Conservation (phyloP, 2,113 vertebrate genomes). For the Oncorhynchus kisutch region DNA sequence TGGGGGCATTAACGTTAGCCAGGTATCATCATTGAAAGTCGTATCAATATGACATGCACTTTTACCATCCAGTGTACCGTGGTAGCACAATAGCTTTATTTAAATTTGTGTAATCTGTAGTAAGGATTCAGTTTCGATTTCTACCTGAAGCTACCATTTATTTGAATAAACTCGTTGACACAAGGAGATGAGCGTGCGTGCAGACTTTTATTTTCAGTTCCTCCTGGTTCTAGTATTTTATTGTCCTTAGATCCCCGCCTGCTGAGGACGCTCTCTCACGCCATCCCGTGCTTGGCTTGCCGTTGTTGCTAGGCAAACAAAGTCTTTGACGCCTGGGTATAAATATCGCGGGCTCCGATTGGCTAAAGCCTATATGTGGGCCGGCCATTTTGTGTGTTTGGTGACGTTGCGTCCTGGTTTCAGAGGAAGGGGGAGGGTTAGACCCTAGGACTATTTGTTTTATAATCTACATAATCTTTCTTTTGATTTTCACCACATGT, state of each 20-base stretch:
- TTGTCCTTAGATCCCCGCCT: conserved; percentile 76
- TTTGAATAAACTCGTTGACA: neutral
- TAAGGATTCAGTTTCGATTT: neutral
- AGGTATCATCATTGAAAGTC: neutral
- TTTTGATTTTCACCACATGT: neutral
- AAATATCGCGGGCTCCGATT: conserved; percentile 84
- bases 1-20: neutral
- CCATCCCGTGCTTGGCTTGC: conserved; percentile 62
- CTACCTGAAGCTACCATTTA: neutral
- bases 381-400: conserved; percentile 64
- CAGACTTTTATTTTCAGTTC: conserved; percentile 38
- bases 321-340: conserved; percentile 80
- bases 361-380: conserved; percentile 63
- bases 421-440: conserved; percentile 41
- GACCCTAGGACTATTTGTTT: neutral
- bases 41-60: neutral
- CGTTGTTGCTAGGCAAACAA: conserved; percentile 93
- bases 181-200: neutral
- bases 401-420: conserved; percentile 47
- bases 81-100: neutral
- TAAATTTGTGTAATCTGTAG: neutral
- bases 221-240: conserved; percentile 67
- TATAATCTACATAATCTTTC: neutral
- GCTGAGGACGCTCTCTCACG: conserved; percentile 60
- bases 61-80: neutral